Evolutionary conservation across 1,140 invertebrate species (phyloP), one percentile per base, ranked within the genome.

Genomic region (Gonioctena quinquepunctata): DNA sequence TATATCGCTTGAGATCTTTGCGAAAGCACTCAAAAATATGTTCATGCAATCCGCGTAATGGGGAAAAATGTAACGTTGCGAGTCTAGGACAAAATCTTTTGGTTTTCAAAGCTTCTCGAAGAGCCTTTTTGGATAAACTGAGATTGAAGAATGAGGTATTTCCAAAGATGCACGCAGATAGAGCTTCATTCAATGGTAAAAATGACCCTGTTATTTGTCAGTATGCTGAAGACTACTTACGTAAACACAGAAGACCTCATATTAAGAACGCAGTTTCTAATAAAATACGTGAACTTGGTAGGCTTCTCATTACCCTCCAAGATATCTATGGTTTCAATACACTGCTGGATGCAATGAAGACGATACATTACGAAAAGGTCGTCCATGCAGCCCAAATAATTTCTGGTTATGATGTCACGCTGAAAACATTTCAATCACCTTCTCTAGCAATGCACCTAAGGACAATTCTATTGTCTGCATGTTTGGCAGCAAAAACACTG

Each of bases 381-480:
- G 49, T 66, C n/a, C 25, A 28, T 25, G 64, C 64, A 50, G 64
- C 50, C 22, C 27, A 52, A 66, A 66, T 26, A 19, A 27, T 66
- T 25, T 49, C 64, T 25, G 64, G 64, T 25, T 66, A 66, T 66
- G 49, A 66, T 66, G 64, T 22, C 16, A 52, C 64, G 23, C 22
- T 42, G 21, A 56, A 61, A 57, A 27, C 56, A 42, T 74, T 74
- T 74, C 7, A 66, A 65, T 33, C 72, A 42, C 66, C 69, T 42
- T 71, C 69, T 52, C 49, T 71, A 26, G 69, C 69, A 50, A 28
- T 71, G 22, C 69, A 71, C 56, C 48, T 71, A 16, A 67, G 65
- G 68, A 68, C 66, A 42, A 49, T 61, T 23, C 25, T 69, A 69
- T 19, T 69, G n/a, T n/a, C 13, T 62, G 66, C 49, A 27, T 59